Base-by-base conservation (phyloP, 2,888 invertebrate species). In the Frankliniella fusca region DNA sequence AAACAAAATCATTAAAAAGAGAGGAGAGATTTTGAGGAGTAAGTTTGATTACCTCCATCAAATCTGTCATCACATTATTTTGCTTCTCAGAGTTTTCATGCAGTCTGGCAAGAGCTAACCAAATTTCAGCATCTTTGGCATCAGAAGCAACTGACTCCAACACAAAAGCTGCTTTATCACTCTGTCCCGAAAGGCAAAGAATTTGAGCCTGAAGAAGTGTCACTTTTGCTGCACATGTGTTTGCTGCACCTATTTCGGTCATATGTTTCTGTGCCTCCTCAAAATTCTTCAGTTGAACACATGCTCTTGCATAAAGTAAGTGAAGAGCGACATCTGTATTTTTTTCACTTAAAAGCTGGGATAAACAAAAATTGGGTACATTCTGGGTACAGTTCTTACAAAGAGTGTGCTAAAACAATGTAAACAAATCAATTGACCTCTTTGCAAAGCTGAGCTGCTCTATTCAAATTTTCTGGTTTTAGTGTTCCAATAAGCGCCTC, bases 11-110 rank as follows among this genome's bases (percentile, higher is more conserved):
- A 61, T 61, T 18, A 54, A 54, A 54, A 18, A 15, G 15, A 38
- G 5, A 38, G 5, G 5, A 38, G 2, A 38, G 3, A 38, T 3
- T 38, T 38, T 38, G 38, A 3, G 2, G 38, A 38, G 38, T 38
- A 2, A 38, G 38, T 38, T 38, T 38, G 38, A 82, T 27, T 86
- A 86, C 90, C 89, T 91, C 93, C 9, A 94, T 87, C 85, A 94
- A 91, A 84, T 91, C 91, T 83, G 91, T 88, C 54, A 93, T 88
- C 84, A 93, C 91, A 84, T 92, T 91, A 54, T 91, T 90, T 87
- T 90, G 91, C 83, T 93, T 88, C 79, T 90, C 87, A 27, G 91
- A 86, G 85, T 90, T 88, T 90, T 91, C 93, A 87, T 92, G 90
- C 82, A 92, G 89, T 86, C 89, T 88, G 2, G 93, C 93, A 81